Evolutionary conservation across 2,888 invertebrate genomes (phyloP), one percentile per base, ranked within the genome.

Genomic region (Metopia argyrocephala): DNA sequence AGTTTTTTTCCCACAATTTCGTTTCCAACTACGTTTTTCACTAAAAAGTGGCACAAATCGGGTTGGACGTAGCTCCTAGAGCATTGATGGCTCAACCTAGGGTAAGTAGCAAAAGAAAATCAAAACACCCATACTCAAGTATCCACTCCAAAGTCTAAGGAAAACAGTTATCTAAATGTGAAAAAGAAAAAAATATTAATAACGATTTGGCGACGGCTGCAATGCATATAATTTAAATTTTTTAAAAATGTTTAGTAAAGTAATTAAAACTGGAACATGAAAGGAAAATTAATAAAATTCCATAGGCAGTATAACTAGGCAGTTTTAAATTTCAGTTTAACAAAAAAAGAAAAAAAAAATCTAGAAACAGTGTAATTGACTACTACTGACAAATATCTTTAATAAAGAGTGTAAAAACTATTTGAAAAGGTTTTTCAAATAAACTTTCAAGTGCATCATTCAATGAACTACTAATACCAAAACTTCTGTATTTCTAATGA

Each of bases 41-140:
- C 59, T 78, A 70, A 89, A 91, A 91, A 90, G 91, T 91, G 91
- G 91, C 91, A 90, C 91, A 90, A 89, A 88, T 90, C 89, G 91
- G 91, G 89, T 87, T 91, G 89, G 90, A 90, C 87, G 86, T 89
- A 89, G 90, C 90, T 90, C 91, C 90, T 88, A 89, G 91, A 91
- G 91, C 91, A 91, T 91, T 91, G 87, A 91, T 91, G 91, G 91
- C 91, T 91, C 91, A 91, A 89, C 91, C 91, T 87, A 91, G 91
- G 91, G 91, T 91, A 87, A 90, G 91, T 90, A 83, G 1, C 21
- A 28, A 18, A 50, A 70, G 38, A 28, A 31, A 52, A 54, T 27
- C 23, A 31, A 31, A 46, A 18, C 23, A 45, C 5, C 23, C 18
- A 12, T 52, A 62, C 25, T 15, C 12, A 57, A 18, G 1, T 31